Percentiles rank a stretch among this genome's conserved stretches.
Conservation (phyloP, 1,140 invertebrate species). For the Bombus sibiricus region DNA sequence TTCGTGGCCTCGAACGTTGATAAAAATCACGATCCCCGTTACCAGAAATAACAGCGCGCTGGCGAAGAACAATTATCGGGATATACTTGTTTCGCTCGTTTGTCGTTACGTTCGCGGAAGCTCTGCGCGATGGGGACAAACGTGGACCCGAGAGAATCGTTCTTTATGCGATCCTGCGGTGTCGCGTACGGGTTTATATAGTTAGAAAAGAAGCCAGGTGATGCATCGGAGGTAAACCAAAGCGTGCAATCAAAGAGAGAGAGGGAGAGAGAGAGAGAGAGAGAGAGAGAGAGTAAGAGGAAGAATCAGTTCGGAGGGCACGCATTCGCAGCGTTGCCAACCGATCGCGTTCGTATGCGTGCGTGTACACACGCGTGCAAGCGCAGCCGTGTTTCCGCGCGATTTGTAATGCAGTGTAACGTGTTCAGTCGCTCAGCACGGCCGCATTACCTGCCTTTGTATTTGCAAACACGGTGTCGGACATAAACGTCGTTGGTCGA, state of each 20-base stretch:
- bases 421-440: conserved; percentile 65
- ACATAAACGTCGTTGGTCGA: conserved; percentile 59
- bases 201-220: conserved; percentile 12
- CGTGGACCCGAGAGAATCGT: not conserved
- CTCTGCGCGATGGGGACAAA: not conserved
- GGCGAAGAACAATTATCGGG: conserved; percentile 6
- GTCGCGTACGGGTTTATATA: not conserved
- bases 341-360: not conserved
- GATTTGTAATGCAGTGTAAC: conserved; percentile 73
- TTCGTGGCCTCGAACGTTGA: not conserved
- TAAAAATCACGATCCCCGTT: conserved; percentile 21
- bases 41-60: not conserved
- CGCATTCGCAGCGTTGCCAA: conserved; percentile 32
- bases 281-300: not conserved
- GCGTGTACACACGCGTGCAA: conserved; percentile 38
- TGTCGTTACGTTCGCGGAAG: not conserved
- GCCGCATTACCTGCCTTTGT: conserved; percentile 70
- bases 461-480: conserved; percentile 66
- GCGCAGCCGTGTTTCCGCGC: conserved; percentile 63
- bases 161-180: not conserved
- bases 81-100: not conserved
- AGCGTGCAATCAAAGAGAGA: not conserved
- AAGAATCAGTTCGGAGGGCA: conserved; percentile 4
- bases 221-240: not conserved
- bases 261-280: not conserved